These are phyloP conservation scores for Perca fluviatilis DNA, from an alignment of 2,113 vertebrate genomes.

Conservation along the genomic window DNA sequence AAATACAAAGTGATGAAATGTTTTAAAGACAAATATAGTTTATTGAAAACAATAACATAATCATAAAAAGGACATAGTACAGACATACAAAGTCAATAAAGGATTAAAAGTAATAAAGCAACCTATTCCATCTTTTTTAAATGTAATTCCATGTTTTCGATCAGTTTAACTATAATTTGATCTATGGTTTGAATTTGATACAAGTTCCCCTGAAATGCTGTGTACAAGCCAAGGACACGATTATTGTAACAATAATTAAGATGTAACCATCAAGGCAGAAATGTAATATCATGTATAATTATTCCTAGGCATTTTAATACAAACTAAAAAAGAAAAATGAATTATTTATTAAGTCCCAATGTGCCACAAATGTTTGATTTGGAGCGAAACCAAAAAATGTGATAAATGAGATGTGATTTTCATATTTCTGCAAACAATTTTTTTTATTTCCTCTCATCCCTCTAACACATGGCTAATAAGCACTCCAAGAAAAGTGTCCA, in stretches of 20 bases:
- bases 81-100: background rate
- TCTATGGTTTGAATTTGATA: background rate
- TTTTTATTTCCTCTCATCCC: background rate
- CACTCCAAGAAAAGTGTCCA: background rate
- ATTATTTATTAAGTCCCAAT: background rate
- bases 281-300: background rate
- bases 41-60: background rate
- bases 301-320: background rate
- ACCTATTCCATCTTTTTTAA: background rate
- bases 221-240: background rate
- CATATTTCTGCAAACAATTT: too few species aligned
- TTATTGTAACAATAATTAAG: background rate
- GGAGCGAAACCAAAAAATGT: background rate
- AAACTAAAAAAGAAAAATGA: background rate
- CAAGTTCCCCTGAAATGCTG: background rate
- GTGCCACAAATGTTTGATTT: background rate
- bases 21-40: background rate
- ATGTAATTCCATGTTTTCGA: background rate
- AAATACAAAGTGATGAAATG: background rate
- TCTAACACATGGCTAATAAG: background rate
- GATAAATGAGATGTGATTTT: background rate
- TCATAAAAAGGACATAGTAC: too few species aligned
- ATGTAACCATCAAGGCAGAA: conserved; percentile 2
- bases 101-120: background rate
- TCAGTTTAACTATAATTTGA: background rate